Evolutionary conservation across 2,113 vertebrate genomes (phyloP).

Genomic region (Nothoprocta perdicaria): DNA sequence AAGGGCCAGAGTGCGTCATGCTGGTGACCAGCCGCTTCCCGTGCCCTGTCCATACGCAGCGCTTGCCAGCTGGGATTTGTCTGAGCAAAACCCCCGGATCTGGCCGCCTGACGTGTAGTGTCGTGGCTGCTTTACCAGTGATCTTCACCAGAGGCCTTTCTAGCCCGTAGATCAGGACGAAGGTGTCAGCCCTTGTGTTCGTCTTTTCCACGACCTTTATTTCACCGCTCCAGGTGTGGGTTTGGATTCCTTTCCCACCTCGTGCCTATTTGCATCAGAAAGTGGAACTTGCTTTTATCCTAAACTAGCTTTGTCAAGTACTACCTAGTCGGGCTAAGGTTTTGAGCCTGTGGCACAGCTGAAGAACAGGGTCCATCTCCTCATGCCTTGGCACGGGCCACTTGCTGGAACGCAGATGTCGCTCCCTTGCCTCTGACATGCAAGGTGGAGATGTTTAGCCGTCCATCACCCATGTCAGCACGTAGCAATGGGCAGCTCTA

Average conservation of each 20-base stretch:
- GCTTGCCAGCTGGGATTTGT: not conserved
- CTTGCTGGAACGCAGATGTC: not conserved
- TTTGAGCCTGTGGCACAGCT: not conserved
- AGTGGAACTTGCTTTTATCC: not conserved
- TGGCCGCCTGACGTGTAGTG: not conserved
- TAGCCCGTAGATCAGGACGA: not conserved
- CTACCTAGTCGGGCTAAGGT: fast-evolving
- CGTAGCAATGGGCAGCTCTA: not conserved
- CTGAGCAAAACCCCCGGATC: not conserved
- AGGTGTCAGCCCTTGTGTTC: not conserved
- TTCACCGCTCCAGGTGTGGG: not conserved
- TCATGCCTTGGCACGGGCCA: not conserved
- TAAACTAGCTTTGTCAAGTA: not conserved
- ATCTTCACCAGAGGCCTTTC: not conserved
- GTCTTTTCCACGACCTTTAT: not conserved
- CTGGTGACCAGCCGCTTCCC: not conserved
- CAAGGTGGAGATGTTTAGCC: not conserved
- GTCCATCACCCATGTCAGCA: not conserved
- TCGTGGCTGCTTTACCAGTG: fast-evolving
- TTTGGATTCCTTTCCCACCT: not conserved
- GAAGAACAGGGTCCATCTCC: not conserved
- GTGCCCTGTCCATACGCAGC: not conserved
- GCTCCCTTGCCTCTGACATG: not conserved
- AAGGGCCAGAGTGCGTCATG: not conserved
- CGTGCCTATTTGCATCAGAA: not conserved